phyloP scores from a whole-genome alignment of 2,113 vertebrate species.

The Cyanistes caeruleus region DNA sequence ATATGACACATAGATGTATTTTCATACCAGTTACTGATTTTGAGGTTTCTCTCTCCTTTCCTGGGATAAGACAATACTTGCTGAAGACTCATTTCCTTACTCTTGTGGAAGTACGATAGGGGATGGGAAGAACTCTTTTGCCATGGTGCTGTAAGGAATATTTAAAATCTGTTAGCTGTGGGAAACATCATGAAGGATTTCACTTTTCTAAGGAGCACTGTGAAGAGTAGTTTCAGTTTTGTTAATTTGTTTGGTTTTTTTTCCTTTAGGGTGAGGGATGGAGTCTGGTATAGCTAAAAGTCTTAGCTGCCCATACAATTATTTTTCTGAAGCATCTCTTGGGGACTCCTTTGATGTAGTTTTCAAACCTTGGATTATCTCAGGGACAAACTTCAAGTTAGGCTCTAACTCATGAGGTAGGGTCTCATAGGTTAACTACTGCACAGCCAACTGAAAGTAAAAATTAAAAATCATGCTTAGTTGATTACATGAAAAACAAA shows the following conservation, averaged over 20 bases:
- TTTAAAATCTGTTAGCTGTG: neutral
- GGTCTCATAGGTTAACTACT: neutral
- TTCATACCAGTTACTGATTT: neutral
- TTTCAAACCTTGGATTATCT: neutral
- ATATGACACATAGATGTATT: neutral
- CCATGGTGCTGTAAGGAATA: accelerated
- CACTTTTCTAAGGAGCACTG: neutral
- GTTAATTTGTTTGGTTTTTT: accelerated
- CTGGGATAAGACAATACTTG: neutral
- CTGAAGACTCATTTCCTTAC: neutral
- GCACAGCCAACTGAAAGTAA: neutral
- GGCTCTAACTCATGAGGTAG: neutral
- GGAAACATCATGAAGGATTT: neutral
- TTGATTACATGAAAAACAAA: neutral
- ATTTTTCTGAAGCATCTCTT: neutral
- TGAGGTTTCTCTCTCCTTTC: neutral
- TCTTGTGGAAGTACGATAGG: neutral
- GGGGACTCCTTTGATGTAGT: neutral
- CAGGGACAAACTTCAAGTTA: neutral
- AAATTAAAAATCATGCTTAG: neutral
- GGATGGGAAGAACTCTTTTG: neutral
- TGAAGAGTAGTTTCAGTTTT: neutral
- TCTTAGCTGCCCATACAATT: accelerated
- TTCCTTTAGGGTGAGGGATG: neutral
- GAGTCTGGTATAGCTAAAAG: neutral